Percentiles rank a stretch among this genome's conserved stretches.
phyloP scores from a whole-genome alignment of 2,888 invertebrate species.

The Drosophila crucigera region DNA sequence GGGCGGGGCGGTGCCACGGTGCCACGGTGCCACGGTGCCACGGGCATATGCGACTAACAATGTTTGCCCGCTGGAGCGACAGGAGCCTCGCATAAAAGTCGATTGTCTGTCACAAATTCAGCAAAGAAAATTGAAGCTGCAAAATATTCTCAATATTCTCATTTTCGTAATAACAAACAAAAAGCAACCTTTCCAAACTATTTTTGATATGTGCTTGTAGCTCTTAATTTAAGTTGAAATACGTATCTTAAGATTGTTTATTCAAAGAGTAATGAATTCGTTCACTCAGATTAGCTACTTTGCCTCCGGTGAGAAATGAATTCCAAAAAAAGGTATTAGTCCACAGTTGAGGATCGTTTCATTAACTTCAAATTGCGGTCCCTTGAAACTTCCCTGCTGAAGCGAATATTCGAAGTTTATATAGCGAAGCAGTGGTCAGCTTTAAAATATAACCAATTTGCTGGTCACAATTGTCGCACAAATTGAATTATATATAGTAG shows the following conservation, averaged over 20 bases:
- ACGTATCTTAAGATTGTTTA: background rate
- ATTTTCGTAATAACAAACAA: background rate
- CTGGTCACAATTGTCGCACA: background rate
- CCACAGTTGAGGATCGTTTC: background rate
- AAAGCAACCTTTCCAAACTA: background rate
- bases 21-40: background rate
- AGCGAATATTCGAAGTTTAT: background rate
- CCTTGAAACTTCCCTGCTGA: too few relatives aligned
- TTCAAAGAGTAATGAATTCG: too few relatives aligned
- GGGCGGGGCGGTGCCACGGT: background rate
- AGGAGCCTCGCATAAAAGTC: constrained; percentile 54
- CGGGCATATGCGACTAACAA: constrained; percentile 6
- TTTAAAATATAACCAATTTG: background rate
- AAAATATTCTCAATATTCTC: background rate
- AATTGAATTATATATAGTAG: background rate
- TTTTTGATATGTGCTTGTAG: background rate
- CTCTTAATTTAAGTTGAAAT: background rate
- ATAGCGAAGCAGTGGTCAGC: background rate
- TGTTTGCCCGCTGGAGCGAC: constrained; percentile 6
- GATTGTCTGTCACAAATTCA: constrained; percentile 64
- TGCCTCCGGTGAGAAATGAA: background rate
- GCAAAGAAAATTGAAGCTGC: background rate
- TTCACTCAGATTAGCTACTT: too few relatives aligned
- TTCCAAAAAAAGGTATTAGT: background rate
- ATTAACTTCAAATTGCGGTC: background rate